These are phyloP conservation scores for Athene cunicularia DNA, from an alignment of 2,113 vertebrate genomes.

Conservation along the genomic window DNA sequence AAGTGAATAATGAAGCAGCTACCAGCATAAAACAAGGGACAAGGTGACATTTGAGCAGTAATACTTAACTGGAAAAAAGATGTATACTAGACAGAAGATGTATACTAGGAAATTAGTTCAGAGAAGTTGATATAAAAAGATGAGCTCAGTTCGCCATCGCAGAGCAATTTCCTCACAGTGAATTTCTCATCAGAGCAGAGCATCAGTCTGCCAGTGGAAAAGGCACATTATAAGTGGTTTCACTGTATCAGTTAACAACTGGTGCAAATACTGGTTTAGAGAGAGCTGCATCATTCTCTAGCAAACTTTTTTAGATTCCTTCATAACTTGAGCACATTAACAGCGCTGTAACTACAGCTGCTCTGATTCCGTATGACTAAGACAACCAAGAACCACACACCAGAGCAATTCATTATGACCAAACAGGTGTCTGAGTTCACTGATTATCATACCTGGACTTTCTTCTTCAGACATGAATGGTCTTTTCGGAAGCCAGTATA, in stretches of 20 bases:
- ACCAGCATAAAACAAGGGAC: background rate
- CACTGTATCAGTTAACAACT: background rate
- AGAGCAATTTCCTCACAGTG: background rate
- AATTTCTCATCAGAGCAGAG: background rate
- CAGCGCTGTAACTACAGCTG: background rate
- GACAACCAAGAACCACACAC: background rate
- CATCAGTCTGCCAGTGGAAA: background rate
- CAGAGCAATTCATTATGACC: background rate
- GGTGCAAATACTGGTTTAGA: background rate
- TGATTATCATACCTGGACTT: background rate
- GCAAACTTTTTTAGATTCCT: background rate
- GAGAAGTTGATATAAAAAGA: background rate
- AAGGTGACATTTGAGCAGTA: background rate
- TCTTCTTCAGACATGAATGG: background rate
- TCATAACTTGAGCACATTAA: background rate
- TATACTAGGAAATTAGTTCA: background rate
- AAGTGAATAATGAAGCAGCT: background rate
- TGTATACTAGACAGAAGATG: background rate
- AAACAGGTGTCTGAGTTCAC: background rate
- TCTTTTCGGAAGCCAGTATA: background rate
- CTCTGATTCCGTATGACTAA: background rate
- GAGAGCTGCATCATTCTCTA: background rate
- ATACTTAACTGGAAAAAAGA: background rate
- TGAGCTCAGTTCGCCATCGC: background rate
- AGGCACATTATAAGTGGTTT: rapidly evolving